Evolutionary conservation across 92 coral and sea anemone genomes (phyloP).

Genomic region (Phenganax marumi): DNA sequence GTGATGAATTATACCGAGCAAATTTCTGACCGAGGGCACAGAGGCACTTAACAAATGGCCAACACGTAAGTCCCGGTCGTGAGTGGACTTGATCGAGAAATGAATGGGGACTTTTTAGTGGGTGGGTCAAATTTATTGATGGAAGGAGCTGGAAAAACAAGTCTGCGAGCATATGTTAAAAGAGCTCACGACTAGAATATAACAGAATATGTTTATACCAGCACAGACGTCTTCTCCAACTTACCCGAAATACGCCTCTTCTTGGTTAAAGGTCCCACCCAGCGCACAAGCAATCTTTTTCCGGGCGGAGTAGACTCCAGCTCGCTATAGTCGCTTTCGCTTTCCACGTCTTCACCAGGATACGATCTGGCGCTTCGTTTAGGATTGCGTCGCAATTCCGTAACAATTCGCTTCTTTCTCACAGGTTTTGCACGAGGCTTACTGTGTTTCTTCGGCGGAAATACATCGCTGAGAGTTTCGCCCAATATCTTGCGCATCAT

Average conservation of each 20-base stretch:
- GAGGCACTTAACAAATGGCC: no score
- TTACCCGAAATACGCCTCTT: conserved; percentile 1
- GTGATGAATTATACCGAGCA: no score
- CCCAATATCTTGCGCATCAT: conserved; percentile 70
- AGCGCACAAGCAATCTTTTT: conserved; percentile 63
- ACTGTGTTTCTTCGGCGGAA: conserved; percentile 10
- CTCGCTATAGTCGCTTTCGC: conserved; percentile 58
- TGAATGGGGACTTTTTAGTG: no score
- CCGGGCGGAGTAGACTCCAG: conserved; percentile 50
- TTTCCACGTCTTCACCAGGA: conserved; percentile 43
- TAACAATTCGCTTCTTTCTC: background rate
- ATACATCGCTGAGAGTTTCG: conserved; percentile 31
- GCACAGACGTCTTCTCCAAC: no score
- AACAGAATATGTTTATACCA: no score
- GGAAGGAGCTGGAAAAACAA: no score
- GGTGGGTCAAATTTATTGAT: no score
- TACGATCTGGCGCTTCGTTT: conserved; percentile 65
- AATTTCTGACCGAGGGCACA: no score
- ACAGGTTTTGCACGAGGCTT: conserved; percentile 19
- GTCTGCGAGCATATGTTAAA: no score
- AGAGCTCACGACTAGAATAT: no score
- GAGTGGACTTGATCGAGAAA: no score
- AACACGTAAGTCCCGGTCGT: no score
- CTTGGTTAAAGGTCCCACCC: conserved; percentile 36
- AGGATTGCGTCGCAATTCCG: conserved; percentile 69